Percentiles rank a stretch among this genome's conserved stretches.
Evolutionary conservation across 2,113 vertebrate species (phyloP).

Genomic region (Acrocephalus arundinaceus): DNA sequence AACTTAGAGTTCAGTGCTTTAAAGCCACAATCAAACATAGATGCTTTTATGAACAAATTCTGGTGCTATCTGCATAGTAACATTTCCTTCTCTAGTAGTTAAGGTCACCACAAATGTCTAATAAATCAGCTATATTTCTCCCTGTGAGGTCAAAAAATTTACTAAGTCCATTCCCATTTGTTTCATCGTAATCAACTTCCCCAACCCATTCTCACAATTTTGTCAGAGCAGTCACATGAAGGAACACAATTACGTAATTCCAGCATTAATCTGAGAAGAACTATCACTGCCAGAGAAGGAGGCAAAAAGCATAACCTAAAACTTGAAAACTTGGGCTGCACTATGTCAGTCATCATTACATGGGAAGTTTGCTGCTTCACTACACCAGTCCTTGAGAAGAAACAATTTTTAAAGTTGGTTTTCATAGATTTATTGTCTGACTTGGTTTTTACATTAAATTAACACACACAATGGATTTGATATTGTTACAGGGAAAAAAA

Average conservation of each 20-base stretch:
- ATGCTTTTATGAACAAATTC: not conserved
- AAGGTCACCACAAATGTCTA: not conserved
- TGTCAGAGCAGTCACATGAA: not conserved
- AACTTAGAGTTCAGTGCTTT: not conserved
- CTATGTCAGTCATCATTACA: not conserved
- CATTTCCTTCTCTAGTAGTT: not conserved
- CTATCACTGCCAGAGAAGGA: not conserved
- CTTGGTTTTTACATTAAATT: conserved; percentile 22
- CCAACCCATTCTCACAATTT: not conserved
- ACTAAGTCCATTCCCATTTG: not conserved
- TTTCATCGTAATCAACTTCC: not conserved
- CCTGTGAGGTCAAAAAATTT: not conserved
- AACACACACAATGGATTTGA: not conserved
- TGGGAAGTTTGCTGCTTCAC: not conserved
- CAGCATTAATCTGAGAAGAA: not conserved
- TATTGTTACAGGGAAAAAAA: not conserved
- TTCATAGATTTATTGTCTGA: not conserved
- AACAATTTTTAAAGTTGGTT: not conserved
- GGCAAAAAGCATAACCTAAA: not conserved
- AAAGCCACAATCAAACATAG: not conserved
- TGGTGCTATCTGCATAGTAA: not conserved
- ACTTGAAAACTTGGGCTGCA: not conserved
- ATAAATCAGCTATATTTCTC: not conserved
- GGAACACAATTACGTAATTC: not conserved
- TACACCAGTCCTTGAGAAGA: not conserved